Percentiles rank a stretch among this genome's conserved stretches.
These are phyloP conservation scores for Syrrhaptes paradoxus DNA, from an alignment of 2,113 vertebrate species.

Conservation along the genomic window DNA sequence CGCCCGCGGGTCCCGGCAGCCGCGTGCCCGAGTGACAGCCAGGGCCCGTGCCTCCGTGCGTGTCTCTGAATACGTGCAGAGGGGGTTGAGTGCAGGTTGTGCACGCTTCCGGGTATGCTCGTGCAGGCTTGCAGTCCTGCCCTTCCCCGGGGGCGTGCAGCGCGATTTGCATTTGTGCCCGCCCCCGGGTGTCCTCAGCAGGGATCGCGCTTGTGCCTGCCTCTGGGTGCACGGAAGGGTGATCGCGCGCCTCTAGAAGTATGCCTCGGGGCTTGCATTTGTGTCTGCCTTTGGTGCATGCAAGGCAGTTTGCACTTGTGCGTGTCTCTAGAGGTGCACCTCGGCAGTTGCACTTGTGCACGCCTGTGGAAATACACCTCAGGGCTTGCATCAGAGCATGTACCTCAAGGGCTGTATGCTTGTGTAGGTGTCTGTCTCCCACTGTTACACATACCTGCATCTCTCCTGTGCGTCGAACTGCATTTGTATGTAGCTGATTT, in stretches of 20 bases:
- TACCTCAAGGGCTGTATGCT: too few species aligned
- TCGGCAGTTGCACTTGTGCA: rapidly evolving
- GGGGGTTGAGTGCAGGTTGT: too few species aligned
- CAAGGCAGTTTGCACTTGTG: neutral
- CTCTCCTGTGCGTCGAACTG: too few species aligned
- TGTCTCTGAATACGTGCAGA: too few species aligned
- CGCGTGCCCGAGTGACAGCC: too few species aligned
- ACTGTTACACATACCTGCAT: rapidly evolving
- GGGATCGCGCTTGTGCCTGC: neutral
- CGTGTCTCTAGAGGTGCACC: neutral
- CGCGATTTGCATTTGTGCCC: neutral
- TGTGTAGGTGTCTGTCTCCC: neutral
- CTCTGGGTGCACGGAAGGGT: too few species aligned
- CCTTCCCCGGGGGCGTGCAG: neutral
- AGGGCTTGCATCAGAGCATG: too few species aligned
- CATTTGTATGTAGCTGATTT: neutral
- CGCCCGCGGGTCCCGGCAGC: neutral
- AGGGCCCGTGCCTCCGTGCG: too few species aligned
- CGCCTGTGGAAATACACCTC: rapidly evolving
- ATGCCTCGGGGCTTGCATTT: neutral
- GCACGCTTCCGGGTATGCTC: neutral
- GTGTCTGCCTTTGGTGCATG: neutral
- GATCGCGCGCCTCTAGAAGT: neutral
- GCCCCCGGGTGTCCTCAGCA: too few species aligned
- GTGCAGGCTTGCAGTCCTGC: neutral